phyloP scores from a whole-genome alignment of 2,888 invertebrate species.

The Coleophora flavipennella region DNA sequence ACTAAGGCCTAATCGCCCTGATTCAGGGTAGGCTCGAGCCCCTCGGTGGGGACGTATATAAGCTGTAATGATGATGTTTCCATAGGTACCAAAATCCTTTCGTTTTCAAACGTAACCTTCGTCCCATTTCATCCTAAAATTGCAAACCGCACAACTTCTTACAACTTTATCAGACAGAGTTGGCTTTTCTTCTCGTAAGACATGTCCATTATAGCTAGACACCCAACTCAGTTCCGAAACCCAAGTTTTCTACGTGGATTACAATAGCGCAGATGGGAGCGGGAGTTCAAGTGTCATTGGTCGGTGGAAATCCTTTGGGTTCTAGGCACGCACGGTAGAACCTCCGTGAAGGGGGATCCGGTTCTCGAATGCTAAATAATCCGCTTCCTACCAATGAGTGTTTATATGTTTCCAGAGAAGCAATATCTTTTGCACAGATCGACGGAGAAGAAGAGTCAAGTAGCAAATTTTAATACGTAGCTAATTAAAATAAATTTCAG shows the following conservation, averaged over 20 bases:
- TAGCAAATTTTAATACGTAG: too few relatives aligned
- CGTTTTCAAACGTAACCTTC: slow-evolving; percentile 1
- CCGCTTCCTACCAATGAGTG: slow-evolving; percentile 7
- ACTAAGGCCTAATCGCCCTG: too few relatives aligned
- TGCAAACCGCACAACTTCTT: slow-evolving; percentile 6
- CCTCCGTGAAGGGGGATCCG: slow-evolving; percentile 1
- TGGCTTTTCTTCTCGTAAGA: slow-evolving; percentile 3
- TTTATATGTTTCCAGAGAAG: too few relatives aligned
- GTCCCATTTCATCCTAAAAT: slow-evolving; percentile 5
- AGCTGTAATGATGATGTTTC: too few relatives aligned
- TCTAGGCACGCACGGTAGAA: slow-evolving; percentile 11
- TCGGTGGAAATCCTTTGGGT: slow-evolving; percentile 5
- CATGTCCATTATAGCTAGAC: background rate
- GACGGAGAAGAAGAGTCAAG: too few relatives aligned
- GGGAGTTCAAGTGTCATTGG: slow-evolving; percentile 3
- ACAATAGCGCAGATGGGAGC: slow-evolving; percentile 1
- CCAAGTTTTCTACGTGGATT: background rate
- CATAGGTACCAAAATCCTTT: background rate
- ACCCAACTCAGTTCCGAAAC: background rate
- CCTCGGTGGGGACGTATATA: too few relatives aligned
- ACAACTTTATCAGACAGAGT: slow-evolving; percentile 9
- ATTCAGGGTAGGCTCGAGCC: too few relatives aligned
- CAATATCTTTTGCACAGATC: too few relatives aligned
- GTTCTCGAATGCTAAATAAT: slow-evolving; percentile 9
- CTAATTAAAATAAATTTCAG: too few relatives aligned